Percentiles rank a stretch among this genome's conserved stretches.
Conservation (phyloP, 2,888 invertebrate species). For the Hesperia comma region DNA sequence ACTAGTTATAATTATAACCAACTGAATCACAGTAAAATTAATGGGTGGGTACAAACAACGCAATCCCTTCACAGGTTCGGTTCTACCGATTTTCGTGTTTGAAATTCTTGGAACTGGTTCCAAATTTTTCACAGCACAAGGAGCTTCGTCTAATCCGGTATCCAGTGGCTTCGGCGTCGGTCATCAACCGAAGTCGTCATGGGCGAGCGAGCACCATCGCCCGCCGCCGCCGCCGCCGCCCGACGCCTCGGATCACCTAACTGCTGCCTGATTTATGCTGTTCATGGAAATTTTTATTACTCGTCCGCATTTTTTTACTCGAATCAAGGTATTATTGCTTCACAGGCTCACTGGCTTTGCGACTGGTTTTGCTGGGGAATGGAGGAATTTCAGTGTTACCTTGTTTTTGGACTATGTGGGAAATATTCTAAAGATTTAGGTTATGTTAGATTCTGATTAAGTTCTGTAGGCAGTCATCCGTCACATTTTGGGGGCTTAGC, state of each 20-base stretch:
- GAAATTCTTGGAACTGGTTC: constrained; percentile 32
- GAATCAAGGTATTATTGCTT: constrained; percentile 3
- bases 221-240: constrained; percentile 28
- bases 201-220: constrained; percentile 44
- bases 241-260: constrained; percentile 6
- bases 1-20: too few relatives aligned
- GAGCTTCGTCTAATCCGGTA: constrained; percentile 34
- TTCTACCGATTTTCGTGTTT: constrained; percentile 2
- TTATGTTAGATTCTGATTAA: too few relatives aligned
- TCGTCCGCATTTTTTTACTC: constrained; percentile 18
- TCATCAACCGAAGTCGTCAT: constrained; percentile 50
- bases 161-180: constrained; percentile 44
- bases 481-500: too few relatives aligned
- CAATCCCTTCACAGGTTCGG: not conserved
- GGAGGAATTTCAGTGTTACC: too few relatives aligned
- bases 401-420: too few relatives aligned
- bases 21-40: not conserved
- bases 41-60: not conserved
- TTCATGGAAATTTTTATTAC: constrained; percentile 41
- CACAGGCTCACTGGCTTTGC: not conserved
- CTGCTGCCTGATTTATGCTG: constrained; percentile 8
- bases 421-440: too few relatives aligned
- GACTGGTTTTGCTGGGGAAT: not conserved
- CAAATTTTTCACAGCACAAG: constrained; percentile 43
- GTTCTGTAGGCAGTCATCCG: too few relatives aligned